Evolutionary conservation across 2,113 vertebrate genomes (phyloP), one percentile per base, ranked within the genome.

Genomic region (Grus americana): DNA sequence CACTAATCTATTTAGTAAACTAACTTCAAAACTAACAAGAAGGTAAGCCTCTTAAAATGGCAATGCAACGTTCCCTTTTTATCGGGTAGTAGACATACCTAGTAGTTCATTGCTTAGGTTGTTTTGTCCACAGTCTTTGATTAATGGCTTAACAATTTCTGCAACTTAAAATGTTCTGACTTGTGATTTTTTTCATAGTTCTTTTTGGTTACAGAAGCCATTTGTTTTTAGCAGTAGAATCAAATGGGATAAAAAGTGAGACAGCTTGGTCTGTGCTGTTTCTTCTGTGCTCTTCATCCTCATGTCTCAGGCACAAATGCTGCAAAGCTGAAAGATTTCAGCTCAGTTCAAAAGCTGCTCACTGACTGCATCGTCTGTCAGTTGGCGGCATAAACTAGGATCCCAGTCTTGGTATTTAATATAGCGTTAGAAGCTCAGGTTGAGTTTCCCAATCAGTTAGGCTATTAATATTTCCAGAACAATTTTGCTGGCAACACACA

Each of bases 1-100:
- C 96, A 99, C 99, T 92, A 99, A 99, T 84, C 99, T 99, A 5
- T 99, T 99, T 95, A 99, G 98, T 95, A 99, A 99, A 95, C 98
- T 99, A 79, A 99, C 99, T 94, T 99, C 99, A 57, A 99, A 99
- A 83, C 99, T 99, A 47, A 99, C 99, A 2, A 98, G 99, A 98
- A 99, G 99, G 99, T 99, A 99, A 96, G 98, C 55, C 70, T 63
- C 70, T 3, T 5, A 0, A 49, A 44, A 5, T 8, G 23, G 21
- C 27, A 5, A 3, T 9, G 67, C 9, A 1, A 1, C 0, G 1
- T 50, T 75, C 15, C 42, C 17, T 47, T 47, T 81, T 57, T 36
- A 30, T 8, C 3, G 0, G 38, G 5, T 42, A 12, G 42, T 24
- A 50, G 54, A 9, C 38, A 4, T 65, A 4, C 15, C 6, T 36